Percentiles rank a stretch among this genome's conserved stretches.
Evolutionary conservation across 2,113 vertebrate genomes (phyloP).

Genomic region (Festucalex cinctus): DNA sequence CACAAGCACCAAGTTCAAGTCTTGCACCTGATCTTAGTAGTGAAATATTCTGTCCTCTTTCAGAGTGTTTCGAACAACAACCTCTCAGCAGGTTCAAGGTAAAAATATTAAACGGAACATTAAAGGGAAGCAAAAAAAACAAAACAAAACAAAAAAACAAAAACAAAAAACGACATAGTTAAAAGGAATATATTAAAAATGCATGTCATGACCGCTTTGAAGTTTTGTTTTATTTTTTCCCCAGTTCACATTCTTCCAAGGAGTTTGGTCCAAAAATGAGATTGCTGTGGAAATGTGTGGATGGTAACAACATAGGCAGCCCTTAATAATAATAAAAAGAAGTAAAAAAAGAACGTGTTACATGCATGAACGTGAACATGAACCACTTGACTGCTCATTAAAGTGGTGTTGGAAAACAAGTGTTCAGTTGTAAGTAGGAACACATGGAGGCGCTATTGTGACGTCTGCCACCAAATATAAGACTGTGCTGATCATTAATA

Average conservation of each 20-base stretch:
- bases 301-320: background rate
- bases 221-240: background rate
- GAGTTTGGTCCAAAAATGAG: background rate
- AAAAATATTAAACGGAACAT: slow-evolving; percentile 26
- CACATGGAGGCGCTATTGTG: slow-evolving; percentile 48
- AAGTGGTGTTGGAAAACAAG: slow-evolving; percentile 1
- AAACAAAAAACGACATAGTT: slow-evolving; percentile 7
- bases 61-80: slow-evolving; percentile 22
- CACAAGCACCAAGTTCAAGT: slow-evolving; percentile 15
- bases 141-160: no score
- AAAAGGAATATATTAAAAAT: slow-evolving; percentile 60
- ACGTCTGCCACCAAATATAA: slow-evolving; percentile 1
- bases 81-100: slow-evolving; percentile 46
- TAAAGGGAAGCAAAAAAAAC: slow-evolving; percentile 19
- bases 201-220: slow-evolving; percentile 9
- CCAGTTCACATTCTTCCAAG: slow-evolving; percentile 7
- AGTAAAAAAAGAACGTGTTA: background rate
- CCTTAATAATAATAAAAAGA: background rate
- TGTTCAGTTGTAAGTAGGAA: slow-evolving; percentile 13
- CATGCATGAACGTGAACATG: background rate
- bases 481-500: slow-evolving; percentile 10
- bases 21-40: slow-evolving; percentile 12
- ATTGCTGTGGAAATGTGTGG: background rate
- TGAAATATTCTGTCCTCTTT: slow-evolving; percentile 30
- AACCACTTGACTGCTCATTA: background rate